phyloP scores from a whole-genome alignment of 1,140 invertebrate species.

The Lutraria rhynchaena region DNA sequence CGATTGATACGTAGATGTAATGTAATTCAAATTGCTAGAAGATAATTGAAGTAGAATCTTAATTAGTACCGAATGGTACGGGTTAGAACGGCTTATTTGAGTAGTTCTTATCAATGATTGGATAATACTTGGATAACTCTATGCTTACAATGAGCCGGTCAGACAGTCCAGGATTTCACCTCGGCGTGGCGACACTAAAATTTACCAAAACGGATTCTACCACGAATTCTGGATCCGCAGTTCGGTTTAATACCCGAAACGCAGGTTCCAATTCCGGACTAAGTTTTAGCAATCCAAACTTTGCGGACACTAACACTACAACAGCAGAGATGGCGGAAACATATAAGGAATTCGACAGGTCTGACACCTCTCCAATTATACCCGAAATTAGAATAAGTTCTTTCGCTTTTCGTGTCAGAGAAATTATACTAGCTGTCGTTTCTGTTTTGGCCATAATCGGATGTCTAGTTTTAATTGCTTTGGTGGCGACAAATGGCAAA shows the following conservation, averaged over 20 bases:
- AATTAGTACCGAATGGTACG: too few relatives aligned
- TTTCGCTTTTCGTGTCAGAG: conserved; percentile 63
- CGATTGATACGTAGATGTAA: too few relatives aligned
- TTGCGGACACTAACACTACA: background rate
- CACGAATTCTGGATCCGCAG: conserved; percentile 20
- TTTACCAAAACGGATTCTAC: conserved; percentile 48
- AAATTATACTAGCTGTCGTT: conserved; percentile 62
- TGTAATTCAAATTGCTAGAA: too few relatives aligned
- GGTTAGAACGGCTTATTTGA: too few relatives aligned
- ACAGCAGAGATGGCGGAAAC: conserved; percentile 59
- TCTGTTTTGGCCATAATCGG: conserved; percentile 60
- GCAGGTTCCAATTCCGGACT: conserved; percentile 13
- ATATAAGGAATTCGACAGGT: conserved; percentile 70
- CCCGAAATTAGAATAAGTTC: conserved; percentile 67
- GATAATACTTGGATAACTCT: too few relatives aligned
- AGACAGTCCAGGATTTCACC: conserved; percentile 12
- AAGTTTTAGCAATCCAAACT: conserved; percentile 47
- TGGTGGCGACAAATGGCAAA: conserved; percentile 61
- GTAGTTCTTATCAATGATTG: too few relatives aligned
- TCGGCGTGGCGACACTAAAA: conserved; percentile 27
- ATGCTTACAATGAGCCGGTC: conserved; percentile 20
- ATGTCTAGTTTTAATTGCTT: conserved; percentile 65
- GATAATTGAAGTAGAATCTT: too few relatives aligned
- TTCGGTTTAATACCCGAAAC: conserved; percentile 21
- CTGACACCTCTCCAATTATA: conserved; percentile 58